Base-by-base conservation (phyloP, 2,113 vertebrate genomes). In the Psilopsiagon aymara region DNA sequence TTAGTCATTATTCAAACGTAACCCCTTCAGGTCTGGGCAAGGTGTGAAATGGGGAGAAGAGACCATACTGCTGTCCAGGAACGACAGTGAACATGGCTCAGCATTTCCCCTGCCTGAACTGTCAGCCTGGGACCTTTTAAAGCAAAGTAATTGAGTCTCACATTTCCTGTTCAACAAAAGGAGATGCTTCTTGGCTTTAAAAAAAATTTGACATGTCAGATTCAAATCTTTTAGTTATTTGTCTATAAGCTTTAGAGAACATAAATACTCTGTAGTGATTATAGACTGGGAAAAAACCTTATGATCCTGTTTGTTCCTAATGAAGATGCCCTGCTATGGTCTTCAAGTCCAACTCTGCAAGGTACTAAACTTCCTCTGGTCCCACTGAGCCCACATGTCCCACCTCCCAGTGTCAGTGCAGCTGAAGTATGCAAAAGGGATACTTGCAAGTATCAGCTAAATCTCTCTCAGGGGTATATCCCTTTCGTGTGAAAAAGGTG, bases 11-110 rank as follows among this genome's bases (percentile, higher is more conserved):
- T 90, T 94, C 84, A 80, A 95, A 79, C 1, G 90, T 93, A 76
- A 94, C 94, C 83, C 92, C 84, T 93, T 95, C 90, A 73, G 53
- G 62, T 69, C 95, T 95, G 68, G 46, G 43, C 81, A 92, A 96
- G 75, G 86, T 88, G 53, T 82, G 92, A 91, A 83, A 86, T 3
- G 5, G 76, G 59, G 33, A 71, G 20, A 62, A 51, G 37, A 76
- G 27, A 41, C 41, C 28, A 31, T 21, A 19, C 8, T 70, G 55
- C 17, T 73, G 55, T 29, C 78, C 63, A 76, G 60, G 37, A 71
- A 10, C 12, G 24, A 46, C 1, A 1, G 47, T 28, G 71, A 83
- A 44, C 18, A 64, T 57, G 28, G 41, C 28, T 8, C 74, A 85
- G 67, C 4, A 1, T 43, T 67, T 82, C 10, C 16, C 9, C 33